Evolutionary conservation across 2,888 invertebrate genomes (phyloP).

Genomic region (Eupithecia exiguata): DNA sequence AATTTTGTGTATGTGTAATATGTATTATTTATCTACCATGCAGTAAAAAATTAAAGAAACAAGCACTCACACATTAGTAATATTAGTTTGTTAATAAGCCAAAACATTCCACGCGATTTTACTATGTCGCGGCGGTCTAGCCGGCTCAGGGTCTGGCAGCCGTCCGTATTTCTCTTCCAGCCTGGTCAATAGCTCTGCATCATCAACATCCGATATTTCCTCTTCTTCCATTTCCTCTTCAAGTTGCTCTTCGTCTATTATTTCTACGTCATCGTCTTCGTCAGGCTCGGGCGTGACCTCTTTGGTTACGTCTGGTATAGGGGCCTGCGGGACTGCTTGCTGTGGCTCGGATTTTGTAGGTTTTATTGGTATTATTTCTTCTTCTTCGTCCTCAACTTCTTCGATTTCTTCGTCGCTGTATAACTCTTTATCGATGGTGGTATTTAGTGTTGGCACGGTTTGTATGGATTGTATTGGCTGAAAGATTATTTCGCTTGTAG

Average conservation of each 20-base stretch:
- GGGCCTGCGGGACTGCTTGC: constrained; percentile 48
- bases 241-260: constrained; percentile 77
- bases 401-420: constrained; percentile 58
- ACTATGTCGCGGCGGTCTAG: constrained; percentile 65
- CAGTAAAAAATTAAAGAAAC: constrained; percentile 11
- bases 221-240: constrained; percentile 81
- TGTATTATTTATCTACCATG: neutral
- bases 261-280: constrained; percentile 76
- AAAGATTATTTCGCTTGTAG: constrained; percentile 25
- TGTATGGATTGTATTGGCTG: constrained; percentile 49
- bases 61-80: constrained; percentile 77
- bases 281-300: constrained; percentile 61
- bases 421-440: constrained; percentile 57
- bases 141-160: constrained; percentile 82
- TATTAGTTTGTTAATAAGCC: constrained; percentile 53
- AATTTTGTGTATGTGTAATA: too few relatives aligned
- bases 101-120: constrained; percentile 56
- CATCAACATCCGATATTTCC: constrained; percentile 86
- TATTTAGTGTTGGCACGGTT: constrained; percentile 39
- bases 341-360: constrained; percentile 41
- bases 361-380: constrained; percentile 45
- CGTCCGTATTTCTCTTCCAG: constrained; percentile 90
- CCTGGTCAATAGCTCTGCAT: constrained; percentile 87
- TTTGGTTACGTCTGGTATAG: constrained; percentile 44
- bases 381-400: constrained; percentile 60